phyloP scores from a whole-genome alignment of 1,140 invertebrate species.

The Potamilus streckersoni region DNA sequence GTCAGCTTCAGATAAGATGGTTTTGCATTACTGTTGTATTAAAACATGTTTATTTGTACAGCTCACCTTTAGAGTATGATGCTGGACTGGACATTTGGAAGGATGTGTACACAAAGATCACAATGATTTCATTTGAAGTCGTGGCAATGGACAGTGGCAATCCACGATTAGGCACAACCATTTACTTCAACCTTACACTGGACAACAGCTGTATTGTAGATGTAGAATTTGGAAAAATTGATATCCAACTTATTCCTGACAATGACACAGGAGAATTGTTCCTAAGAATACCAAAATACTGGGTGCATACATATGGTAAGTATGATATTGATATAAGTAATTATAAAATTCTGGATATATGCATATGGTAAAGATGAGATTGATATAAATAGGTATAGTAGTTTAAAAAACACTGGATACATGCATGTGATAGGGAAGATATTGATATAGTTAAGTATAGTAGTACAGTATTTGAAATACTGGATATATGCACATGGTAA shows the following conservation, averaged over 20 bases:
- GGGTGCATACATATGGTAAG: constrained; percentile 9
- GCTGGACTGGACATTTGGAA: constrained; percentile 30
- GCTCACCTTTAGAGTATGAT: constrained; percentile 36
- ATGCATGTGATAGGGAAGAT: too few relatives aligned
- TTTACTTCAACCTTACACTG: constrained; percentile 30
- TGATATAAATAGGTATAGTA: too few relatives aligned
- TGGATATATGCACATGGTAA: too few relatives aligned
- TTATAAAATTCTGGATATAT: too few relatives aligned
- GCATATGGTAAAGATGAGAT: too few relatives aligned
- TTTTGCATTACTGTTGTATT: too few relatives aligned
- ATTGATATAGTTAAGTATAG: too few relatives aligned
- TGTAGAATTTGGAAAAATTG: constrained; percentile 36
- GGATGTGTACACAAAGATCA: constrained; percentile 35
- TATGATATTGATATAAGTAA: too few relatives aligned
- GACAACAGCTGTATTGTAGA: constrained; percentile 44
- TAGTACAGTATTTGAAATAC: too few relatives aligned
- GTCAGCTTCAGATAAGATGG: too few relatives aligned
- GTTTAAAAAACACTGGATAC: too few relatives aligned
- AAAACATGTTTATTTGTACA: neutral
- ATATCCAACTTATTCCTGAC: constrained; percentile 32
- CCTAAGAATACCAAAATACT: constrained; percentile 41
- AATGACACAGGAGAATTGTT: constrained; percentile 30
- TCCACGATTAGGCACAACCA: constrained; percentile 28
- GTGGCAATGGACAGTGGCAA: constrained; percentile 40
- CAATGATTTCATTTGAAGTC: constrained; percentile 34